phyloP scores from a whole-genome alignment of 2,888 invertebrate genomes.

The Malthinus flaveolus region DNA sequence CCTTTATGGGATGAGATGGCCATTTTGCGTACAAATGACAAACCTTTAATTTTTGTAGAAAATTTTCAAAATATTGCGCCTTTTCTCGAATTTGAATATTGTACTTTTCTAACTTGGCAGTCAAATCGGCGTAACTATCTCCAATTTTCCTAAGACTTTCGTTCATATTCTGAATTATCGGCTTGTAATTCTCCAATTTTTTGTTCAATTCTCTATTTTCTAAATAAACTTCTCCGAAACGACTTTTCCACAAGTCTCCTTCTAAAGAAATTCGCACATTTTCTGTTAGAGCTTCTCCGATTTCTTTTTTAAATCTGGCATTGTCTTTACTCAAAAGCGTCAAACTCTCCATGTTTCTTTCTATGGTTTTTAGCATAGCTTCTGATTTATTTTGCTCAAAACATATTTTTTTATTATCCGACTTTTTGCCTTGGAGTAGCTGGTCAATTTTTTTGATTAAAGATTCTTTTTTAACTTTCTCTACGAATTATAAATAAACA shows the following conservation, averaged over 20 bases:
- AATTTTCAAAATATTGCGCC: constrained; percentile 5
- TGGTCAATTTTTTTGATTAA: background rate
- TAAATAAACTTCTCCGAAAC: constrained; percentile 9
- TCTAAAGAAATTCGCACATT: constrained; percentile 1
- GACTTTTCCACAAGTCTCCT: constrained; percentile 12
- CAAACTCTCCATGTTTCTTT: background rate
- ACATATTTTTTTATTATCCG: background rate
- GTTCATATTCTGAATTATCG: background rate
- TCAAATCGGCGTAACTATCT: background rate
- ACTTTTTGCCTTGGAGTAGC: background rate
- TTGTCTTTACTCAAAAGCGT: constrained; percentile 3
- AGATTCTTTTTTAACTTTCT: background rate
- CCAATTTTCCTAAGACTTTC: background rate
- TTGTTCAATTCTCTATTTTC: constrained; percentile 10
- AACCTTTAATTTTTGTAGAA: constrained; percentile 8
- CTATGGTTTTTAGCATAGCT: background rate
- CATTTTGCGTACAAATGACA: background rate
- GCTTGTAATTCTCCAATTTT: background rate
- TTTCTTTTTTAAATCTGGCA: constrained; percentile 1
- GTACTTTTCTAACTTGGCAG: background rate
- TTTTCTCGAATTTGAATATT: background rate
- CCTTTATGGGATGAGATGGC: background rate
- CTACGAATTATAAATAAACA: background rate
- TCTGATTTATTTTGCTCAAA: background rate
- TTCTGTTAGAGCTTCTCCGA: background rate